Evolutionary conservation across 2,797 vertebrate species (phyloP).

Genomic region (Selene dorsalis): DNA sequence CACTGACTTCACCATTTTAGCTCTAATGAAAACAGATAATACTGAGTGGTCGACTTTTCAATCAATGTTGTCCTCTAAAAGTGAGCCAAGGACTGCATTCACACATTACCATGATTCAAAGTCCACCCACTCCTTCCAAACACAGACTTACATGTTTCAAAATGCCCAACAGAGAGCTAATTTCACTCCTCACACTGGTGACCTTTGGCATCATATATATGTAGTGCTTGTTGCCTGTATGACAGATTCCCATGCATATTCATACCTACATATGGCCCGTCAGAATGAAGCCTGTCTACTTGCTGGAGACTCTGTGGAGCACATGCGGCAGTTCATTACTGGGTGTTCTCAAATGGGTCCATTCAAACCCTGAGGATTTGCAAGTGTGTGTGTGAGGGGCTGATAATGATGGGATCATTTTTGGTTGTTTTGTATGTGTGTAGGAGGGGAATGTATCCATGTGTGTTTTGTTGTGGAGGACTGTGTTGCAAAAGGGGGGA

Average conservation of each 20-base stretch:
- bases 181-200: conserved; percentile 80
- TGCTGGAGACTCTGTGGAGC: conserved; percentile 67
- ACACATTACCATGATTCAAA: conserved; percentile 72
- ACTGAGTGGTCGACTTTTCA: conserved; percentile 69
- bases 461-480: conserved; percentile 53
- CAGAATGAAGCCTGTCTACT: conserved; percentile 82
- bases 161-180: conserved; percentile 77
- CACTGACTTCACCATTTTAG: conserved; percentile 13
- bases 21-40: conserved; percentile 47
- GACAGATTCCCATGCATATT: conserved; percentile 88
- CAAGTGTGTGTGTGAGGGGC: conserved; percentile 34
- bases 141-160: conserved; percentile 70
- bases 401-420: conserved; percentile 37
- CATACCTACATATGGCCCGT: conserved; percentile 84
- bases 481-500: conserved; percentile 34
- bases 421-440: conserved; percentile 35
- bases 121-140: conserved; percentile 73
- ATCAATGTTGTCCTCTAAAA: conserved; percentile 79
- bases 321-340: conserved; percentile 78
- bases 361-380: conserved; percentile 70
- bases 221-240: conserved; percentile 78
- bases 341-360: conserved; percentile 69
- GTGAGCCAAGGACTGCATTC: conserved; percentile 72
- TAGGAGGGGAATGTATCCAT: conserved; percentile 30
- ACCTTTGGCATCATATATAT: conserved; percentile 84